Evolutionary conservation across 2,797 vertebrate species (phyloP), one percentile per base, ranked within the genome.

Genomic region (Propithecus deckenii): DNA sequence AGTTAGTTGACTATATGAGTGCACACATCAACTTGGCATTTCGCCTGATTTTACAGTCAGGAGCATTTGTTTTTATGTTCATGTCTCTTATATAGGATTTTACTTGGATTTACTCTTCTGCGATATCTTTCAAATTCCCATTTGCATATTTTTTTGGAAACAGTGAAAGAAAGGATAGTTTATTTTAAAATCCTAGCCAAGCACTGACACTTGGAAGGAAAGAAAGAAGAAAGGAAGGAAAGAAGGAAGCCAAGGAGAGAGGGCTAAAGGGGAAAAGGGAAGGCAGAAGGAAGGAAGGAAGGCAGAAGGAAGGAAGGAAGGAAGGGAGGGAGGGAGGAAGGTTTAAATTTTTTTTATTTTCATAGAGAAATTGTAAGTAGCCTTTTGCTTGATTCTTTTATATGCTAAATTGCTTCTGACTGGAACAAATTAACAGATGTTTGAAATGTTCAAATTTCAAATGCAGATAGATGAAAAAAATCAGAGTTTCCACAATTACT

Each of bases 381-480:
- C 80, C 63, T 88, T 95, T 41, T 50, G 20, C 25, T 79, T 75
- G n/a, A 72, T 89, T 93, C 48, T 80, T 85, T 96, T 83, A 59
- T 35, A 71, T 13, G 28, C 50, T 75, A 93, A 92, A 41, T 72
- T 88, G 32, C 93, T 90, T 93, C 43, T 96, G 69, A 86, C 23
- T 41, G 43, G 28, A 89, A 89, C 52, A 96, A 93, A 81, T 79
- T 57, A 93, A 92, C 93, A 48, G 69, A 88, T 91, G 35, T 76
- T 95, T 93, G 67, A 93, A 95, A 93, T 87, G 57, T 86, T 95
- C 78, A 83, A 97, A 83, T 65, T 86, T 95, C 81, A 86, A 97
- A 83, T 65, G 28, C 23, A 96, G 52, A 67, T 75, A 85, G 55
- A 57, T 83, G 23, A 57, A 52, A 63, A 57, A 67, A 81, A 50